These are phyloP conservation scores for Ceriagrion tenellum DNA, from an alignment of 2,888 invertebrate genomes.

Conservation along the genomic window DNA sequence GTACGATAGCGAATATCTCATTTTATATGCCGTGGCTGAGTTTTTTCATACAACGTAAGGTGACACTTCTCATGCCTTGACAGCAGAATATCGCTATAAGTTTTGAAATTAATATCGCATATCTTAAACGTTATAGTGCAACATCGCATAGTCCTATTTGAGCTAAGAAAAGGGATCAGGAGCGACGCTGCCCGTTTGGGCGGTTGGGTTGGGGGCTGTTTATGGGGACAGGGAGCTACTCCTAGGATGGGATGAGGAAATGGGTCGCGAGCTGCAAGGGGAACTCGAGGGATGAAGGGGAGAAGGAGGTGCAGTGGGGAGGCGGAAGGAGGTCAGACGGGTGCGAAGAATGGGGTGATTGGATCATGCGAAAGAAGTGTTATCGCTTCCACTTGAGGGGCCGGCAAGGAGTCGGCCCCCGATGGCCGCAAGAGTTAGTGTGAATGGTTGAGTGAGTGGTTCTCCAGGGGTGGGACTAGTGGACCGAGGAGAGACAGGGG, in stretches of 20 bases:
- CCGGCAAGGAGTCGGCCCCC: background rate
- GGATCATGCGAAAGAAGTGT: constrained; percentile 31
- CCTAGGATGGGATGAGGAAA: background rate
- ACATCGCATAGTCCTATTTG: too few relatives aligned
- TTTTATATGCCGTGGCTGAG: too few relatives aligned
- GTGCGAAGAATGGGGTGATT: background rate
- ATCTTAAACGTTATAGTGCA: too few relatives aligned
- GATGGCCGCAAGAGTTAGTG: constrained; percentile 17
- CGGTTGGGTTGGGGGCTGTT: background rate
- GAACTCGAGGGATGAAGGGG: background rate
- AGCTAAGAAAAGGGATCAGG: background rate
- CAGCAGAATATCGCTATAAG: too few relatives aligned
- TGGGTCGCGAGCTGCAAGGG: background rate
- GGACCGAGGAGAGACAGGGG: background rate
- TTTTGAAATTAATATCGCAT: too few relatives aligned
- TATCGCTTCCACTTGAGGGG: constrained; percentile 29
- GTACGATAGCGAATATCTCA: too few relatives aligned
- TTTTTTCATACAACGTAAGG: too few relatives aligned
- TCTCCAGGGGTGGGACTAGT: background rate
- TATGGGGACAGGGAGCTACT: background rate
- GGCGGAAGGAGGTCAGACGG: background rate
- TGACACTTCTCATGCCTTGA: too few relatives aligned
- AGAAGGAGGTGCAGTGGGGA: background rate
- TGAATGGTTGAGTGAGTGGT: constrained; percentile 6
- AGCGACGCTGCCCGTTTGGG: too few relatives aligned